Conservation (phyloP, 1,140 invertebrate genomes). For the Eumeta japonica region DNA sequence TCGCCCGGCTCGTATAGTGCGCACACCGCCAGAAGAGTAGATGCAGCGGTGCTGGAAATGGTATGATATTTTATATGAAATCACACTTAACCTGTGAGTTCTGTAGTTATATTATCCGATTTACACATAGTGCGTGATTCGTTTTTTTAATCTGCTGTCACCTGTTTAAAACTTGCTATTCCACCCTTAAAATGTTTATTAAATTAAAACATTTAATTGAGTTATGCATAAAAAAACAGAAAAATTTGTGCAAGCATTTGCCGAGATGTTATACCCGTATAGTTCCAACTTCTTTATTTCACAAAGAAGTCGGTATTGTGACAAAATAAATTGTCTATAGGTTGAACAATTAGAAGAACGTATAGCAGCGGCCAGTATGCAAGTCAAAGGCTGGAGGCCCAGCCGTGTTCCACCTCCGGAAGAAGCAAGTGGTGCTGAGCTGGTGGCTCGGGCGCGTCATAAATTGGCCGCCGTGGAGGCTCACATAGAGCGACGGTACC, state of each 20-base stretch:
- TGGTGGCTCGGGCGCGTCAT: conserved; percentile 60
- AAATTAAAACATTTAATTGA: too few species aligned
- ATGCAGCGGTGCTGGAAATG: conserved; percentile 76
- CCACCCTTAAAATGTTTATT: too few species aligned
- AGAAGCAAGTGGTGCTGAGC: conserved; percentile 36
- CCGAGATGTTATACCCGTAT: background rate
- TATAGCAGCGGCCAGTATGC: conserved; percentile 89
- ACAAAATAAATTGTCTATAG: too few species aligned
- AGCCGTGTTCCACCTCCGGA: conserved; percentile 73
- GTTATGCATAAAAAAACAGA: too few species aligned
- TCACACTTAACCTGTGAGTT: too few species aligned
- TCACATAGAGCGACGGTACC: conserved; percentile 88
- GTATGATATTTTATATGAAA: too few species aligned
- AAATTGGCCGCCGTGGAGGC: conserved; percentile 81
- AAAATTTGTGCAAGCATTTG: background rate
- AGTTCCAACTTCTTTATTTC: too few species aligned
- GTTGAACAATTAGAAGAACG: conserved; percentile 91
- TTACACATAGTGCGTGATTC: too few species aligned
- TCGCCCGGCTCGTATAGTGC: conserved; percentile 67
- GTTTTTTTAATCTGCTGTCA: too few species aligned
- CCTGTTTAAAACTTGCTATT: too few species aligned
- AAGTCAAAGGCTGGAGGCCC: conserved; percentile 87
- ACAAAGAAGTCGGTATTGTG: too few species aligned
- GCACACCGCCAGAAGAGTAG: conserved; percentile 74
- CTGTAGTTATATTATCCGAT: too few species aligned